phyloP scores from a whole-genome alignment of 2,797 vertebrate genomes.

The Mus minutoides region DNA sequence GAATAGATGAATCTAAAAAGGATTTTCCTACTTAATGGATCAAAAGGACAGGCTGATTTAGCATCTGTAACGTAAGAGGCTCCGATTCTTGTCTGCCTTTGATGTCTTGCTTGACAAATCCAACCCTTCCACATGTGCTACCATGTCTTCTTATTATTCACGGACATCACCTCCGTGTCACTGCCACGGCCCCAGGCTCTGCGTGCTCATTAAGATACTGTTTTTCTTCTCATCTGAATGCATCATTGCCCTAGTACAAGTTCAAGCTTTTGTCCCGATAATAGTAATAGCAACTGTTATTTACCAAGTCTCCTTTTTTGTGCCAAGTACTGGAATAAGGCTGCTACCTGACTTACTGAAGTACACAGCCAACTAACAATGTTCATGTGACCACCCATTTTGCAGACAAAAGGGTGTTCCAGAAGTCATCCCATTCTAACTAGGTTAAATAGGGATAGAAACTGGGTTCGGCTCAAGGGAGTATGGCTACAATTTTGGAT shows the following conservation, averaged over 20 bases:
- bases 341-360: constrained; percentile 29
- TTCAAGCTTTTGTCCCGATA: constrained; percentile 12
- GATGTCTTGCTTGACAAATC: constrained; percentile 48
- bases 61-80: constrained; percentile 1
- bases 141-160: neutral
- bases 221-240: neutral
- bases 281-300: neutral
- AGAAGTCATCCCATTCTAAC: neutral
- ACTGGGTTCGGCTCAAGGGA: neutral
- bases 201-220: neutral
- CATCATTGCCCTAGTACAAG: neutral
- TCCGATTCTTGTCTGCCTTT: constrained; percentile 12
- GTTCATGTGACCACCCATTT: neutral
- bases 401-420: neutral
- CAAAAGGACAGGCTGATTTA: neutral
- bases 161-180: neutral
- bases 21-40: neutral
- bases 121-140: neutral
- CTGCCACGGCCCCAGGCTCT: neutral
- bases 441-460: neutral
- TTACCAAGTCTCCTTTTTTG: neutral
- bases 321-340: constrained; percentile 15
- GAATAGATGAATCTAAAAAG: neutral
- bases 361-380: neutral
- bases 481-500: neutral